Conservation (phyloP, 92 coral and sea anemone species). For the Anthopleura xanthogrammica region DNA sequence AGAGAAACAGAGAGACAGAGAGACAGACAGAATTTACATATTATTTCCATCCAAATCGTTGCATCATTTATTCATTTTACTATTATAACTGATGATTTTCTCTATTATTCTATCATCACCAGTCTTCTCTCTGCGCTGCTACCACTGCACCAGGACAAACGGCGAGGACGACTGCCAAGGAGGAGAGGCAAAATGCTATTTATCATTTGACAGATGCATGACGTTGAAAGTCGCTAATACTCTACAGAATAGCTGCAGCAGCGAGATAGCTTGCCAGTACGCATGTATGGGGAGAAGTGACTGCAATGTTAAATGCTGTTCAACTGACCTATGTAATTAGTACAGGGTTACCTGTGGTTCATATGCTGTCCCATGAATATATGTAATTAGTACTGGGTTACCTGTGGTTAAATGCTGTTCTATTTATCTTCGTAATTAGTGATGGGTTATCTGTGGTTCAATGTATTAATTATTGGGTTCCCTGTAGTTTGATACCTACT, state of each 20-base stretch:
- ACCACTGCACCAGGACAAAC: background rate
- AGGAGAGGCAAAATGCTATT: background rate
- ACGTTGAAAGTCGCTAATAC: background rate
- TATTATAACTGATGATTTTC: too few species aligned
- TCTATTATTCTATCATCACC: background rate
- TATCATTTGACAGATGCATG: background rate
- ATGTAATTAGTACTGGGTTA: background rate
- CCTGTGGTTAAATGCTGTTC: too few species aligned
- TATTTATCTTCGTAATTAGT: too few species aligned
- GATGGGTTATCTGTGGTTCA: too few species aligned
- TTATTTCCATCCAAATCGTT: too few species aligned
- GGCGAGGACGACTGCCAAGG: background rate
- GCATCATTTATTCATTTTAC: too few species aligned
- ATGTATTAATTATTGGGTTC: too few species aligned
- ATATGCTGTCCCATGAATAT: background rate
- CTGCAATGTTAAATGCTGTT: background rate
- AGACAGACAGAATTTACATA: too few species aligned
- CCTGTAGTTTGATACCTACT: too few species aligned
- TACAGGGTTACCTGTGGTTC: background rate
- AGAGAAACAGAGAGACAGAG: too few species aligned
- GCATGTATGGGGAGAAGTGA: background rate
- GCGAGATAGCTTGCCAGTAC: background rate
- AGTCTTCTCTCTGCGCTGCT: background rate
- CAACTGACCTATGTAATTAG: background rate
- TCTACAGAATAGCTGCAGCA: background rate